Conservation (phyloP, 64 coral and sea anemone species). For the Pachyseris speciosa region DNA sequence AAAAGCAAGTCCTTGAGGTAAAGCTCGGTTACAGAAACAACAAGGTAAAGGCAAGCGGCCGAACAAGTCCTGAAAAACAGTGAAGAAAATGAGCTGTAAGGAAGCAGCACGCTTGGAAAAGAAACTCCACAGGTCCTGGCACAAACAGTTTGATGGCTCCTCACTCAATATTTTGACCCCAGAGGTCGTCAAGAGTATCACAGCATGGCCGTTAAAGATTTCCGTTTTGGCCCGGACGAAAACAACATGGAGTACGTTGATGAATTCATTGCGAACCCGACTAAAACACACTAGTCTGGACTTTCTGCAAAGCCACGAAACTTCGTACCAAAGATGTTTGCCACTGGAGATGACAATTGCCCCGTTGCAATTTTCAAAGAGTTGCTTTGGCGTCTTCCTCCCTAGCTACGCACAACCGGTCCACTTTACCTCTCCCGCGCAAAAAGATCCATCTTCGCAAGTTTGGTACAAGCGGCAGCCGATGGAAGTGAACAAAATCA, state of each 20-base stretch:
- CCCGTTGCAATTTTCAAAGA: too few relatives aligned
- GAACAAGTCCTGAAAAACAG: too few relatives aligned
- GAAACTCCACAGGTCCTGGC: constrained; percentile 17
- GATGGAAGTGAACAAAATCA: constrained; percentile 63
- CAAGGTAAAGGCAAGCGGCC: too few relatives aligned
- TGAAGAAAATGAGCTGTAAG: constrained; percentile 35
- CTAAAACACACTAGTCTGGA: constrained; percentile 7
- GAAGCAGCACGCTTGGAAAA: not conserved
- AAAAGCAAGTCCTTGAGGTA: too few relatives aligned
- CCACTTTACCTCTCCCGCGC: too few relatives aligned
- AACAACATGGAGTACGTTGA: constrained; percentile 26
- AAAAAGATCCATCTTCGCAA: not conserved
- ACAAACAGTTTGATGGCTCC: too few relatives aligned
- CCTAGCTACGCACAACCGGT: not conserved
- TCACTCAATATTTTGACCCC: too few relatives aligned
- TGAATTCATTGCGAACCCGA: not conserved
- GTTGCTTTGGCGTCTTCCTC: too few relatives aligned
- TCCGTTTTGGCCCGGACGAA: not conserved
- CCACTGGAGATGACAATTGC: too few relatives aligned
- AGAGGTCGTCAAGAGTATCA: constrained; percentile 27
- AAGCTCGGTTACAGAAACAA: too few relatives aligned
- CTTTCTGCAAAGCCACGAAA: constrained; percentile 14
- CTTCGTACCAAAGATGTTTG: constrained; percentile 19
- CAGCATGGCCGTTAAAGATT: constrained; percentile 15
- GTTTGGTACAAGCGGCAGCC: constrained; percentile 45